Conservation (phyloP, 2,888 invertebrate genomes). For the Syritta pipiens region DNA sequence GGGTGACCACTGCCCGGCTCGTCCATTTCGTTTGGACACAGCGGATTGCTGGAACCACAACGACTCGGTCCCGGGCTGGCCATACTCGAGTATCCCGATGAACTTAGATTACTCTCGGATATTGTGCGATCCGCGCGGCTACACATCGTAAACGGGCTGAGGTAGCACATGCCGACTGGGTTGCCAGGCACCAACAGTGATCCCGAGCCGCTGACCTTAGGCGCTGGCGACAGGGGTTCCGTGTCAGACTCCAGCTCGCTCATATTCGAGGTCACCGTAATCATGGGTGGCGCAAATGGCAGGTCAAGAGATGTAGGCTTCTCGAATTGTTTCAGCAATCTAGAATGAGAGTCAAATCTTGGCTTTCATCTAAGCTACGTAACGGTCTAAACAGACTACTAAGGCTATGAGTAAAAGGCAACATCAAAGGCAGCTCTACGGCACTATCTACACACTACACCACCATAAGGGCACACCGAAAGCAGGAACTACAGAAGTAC, state of each 20-base stretch:
- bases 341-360: constrained; percentile 72
- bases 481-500: constrained; percentile 49
- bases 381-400: constrained; percentile 6
- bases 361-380: constrained; percentile 50
- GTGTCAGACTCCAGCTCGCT: constrained; percentile 88
- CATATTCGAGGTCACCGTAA: constrained; percentile 87
- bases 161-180: constrained; percentile 84
- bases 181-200: constrained; percentile 75
- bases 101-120: constrained; percentile 90
- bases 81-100: constrained; percentile 92
- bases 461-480: constrained; percentile 41
- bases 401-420: constrained; percentile 21
- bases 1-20: constrained; percentile 83
- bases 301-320: constrained; percentile 83
- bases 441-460: constrained; percentile 17
- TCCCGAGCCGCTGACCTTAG: constrained; percentile 80
- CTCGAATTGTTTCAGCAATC: constrained; percentile 83
- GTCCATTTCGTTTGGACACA: constrained; percentile 88
- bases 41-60: constrained; percentile 89
- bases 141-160: constrained; percentile 89
- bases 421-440: constrained; percentile 45
- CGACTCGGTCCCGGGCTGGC: constrained; percentile 90
- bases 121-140: constrained; percentile 86
- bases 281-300: constrained; percentile 84
- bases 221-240: constrained; percentile 84